Conservation (phyloP, 1,140 invertebrate species). For the Conus ventricosus region DNA sequence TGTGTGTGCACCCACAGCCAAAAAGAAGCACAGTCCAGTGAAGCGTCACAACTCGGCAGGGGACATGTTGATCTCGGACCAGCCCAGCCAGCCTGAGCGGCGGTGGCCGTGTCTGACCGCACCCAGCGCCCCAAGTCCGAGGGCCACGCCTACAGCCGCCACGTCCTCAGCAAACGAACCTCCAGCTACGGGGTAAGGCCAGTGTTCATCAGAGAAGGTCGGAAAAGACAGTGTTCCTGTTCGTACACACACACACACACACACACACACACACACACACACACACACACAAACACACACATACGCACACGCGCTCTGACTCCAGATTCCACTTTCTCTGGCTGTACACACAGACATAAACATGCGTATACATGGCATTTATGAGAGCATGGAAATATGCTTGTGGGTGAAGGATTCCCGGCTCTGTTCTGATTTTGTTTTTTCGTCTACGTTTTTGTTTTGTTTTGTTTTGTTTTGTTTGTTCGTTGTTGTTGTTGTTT, state of each 20-base stretch:
- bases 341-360: too few relatives aligned
- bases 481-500: too few relatives aligned
- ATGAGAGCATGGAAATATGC: too few relatives aligned
- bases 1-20: conserved; percentile 27
- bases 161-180: conserved; percentile 67
- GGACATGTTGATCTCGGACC: conserved; percentile 68
- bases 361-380: too few relatives aligned
- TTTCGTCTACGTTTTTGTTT: too few relatives aligned
- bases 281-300: neutral
- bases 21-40: conserved; percentile 59
- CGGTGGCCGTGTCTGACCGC: conserved; percentile 33
- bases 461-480: too few relatives aligned
- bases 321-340: too few relatives aligned
- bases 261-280: neutral
- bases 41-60: conserved; percentile 72
- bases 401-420: too few relatives aligned
- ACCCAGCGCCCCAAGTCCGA: conserved; percentile 68
- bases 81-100: conserved; percentile 41
- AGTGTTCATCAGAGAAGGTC: neutral
- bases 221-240: neutral
- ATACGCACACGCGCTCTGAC: neutral
- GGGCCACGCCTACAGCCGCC: conserved; percentile 65
- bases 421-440: too few relatives aligned
- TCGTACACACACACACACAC: neutral
- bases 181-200: conserved; percentile 72